These are phyloP conservation scores for Leptothorax acervorum DNA, from an alignment of 2,888 invertebrate genomes.

Conservation along the genomic window DNA sequence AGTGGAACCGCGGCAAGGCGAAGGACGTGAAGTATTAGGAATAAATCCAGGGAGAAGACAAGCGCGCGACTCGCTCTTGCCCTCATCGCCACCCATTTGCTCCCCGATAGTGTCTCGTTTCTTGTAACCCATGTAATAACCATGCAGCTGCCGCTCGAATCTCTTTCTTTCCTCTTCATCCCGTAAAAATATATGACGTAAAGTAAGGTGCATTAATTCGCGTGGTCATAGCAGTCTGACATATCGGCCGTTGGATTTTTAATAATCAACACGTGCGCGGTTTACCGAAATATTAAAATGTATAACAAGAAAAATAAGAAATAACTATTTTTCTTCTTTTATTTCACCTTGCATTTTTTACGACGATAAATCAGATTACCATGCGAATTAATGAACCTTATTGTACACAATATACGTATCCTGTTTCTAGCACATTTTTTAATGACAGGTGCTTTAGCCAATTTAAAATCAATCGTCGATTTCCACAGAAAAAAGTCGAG, in stretches of 20 bases:
- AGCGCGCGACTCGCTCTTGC: neutral
- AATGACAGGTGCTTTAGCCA: neutral
- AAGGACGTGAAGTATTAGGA: slow-evolving; percentile 25
- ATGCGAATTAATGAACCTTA: too few relatives aligned
- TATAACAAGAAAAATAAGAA: too few relatives aligned
- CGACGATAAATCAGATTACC: too few relatives aligned
- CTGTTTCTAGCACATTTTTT: neutral
- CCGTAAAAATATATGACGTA: neutral
- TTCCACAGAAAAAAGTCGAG: neutral
- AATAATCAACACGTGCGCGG: too few relatives aligned
- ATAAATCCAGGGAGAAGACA: slow-evolving; percentile 17
- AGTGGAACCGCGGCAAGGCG: neutral
- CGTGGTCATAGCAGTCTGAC: too few relatives aligned
- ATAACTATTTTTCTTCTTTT: too few relatives aligned
- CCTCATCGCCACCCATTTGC: neutral
- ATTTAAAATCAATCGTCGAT: neutral
- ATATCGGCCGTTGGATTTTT: too few relatives aligned
- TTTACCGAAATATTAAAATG: too few relatives aligned
- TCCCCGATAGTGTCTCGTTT: slow-evolving; percentile 45
- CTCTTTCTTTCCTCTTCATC: slow-evolving; percentile 39
- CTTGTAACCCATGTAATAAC: slow-evolving; percentile 57
- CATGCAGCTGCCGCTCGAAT: slow-evolving; percentile 14
- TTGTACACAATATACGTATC: slow-evolving; percentile 3
- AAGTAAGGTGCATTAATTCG: too few relatives aligned
- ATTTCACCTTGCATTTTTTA: too few relatives aligned